Evolutionary conservation across 2,797 vertebrate genomes (phyloP), one percentile per base, ranked within the genome.

Genomic region (Enoplosus armatus): DNA sequence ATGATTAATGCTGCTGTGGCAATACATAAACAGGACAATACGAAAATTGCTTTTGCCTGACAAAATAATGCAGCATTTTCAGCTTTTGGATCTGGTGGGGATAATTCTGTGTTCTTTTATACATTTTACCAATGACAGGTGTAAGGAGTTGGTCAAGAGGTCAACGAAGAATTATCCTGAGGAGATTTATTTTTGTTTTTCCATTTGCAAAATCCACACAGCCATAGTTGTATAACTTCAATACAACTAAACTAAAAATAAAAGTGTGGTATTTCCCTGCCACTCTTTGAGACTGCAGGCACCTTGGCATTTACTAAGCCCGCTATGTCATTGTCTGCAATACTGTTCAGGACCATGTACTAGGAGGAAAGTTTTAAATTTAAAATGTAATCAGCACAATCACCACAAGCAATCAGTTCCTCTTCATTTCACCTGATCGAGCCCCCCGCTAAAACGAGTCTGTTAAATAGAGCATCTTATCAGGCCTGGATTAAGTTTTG

Each of bases 351-450:
- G 79, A 84, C 79, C 74, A 74, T 86, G 89, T 80, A 77, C 77
- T 56, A 47, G 66, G 84, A 65, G 76, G 85, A 84, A 91, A 85
- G 85, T 94, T 94, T 93, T 91, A 95, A 85, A 95, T 95, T 94
- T 95, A 93, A 95, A 95, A 95, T 94, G 94, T 84, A 95, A 95
- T 95, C 95, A 95, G 93, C 87, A 92, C 90, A 91, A 94, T 94
- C 93, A 94, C 92, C 92, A 90, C 85, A 87, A 91, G 94, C 93
- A 95, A 95, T 95, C 94, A 94, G 92, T 90, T 93, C 91, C 88
- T 92, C 91, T 94, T 95, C 91, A 95, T 90, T 91, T 91, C 91
- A 93, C 91, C 87, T 88, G 88, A 92, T 87, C 85, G 75, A 86
- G 86, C 90, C 93, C 89, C 90, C 89, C 48, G 83, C 87, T 86